phyloP scores from a whole-genome alignment of 2,888 invertebrate genomes.

The Temnothorax ravouxi region DNA sequence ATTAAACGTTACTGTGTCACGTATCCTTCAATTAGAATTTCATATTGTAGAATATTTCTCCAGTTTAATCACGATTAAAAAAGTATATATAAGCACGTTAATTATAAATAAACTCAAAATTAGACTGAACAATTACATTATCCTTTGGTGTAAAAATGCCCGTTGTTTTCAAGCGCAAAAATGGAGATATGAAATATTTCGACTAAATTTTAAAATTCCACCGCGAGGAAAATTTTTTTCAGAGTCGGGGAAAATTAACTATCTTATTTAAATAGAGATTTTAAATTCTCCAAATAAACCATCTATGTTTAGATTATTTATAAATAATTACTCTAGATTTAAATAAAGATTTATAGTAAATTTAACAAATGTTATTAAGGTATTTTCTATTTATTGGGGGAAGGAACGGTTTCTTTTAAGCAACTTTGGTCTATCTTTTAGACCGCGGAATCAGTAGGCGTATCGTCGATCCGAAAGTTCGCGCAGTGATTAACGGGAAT shows the following conservation, averaged over 20 bases:
- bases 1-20: neutral
- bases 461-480: neutral
- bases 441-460: neutral
- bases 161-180: neutral
- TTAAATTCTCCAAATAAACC: neutral
- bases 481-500: slow-evolving; percentile 24
- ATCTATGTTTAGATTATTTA: neutral
- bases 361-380: neutral
- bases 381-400: neutral
- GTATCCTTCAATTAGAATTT: neutral
- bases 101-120: slow-evolving; percentile 10
- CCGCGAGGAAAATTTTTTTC: neutral
- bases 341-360: neutral
- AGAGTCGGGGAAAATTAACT: neutral
- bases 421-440: neutral
- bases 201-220: neutral
- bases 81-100: neutral
- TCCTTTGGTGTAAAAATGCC: neutral
- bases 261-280: neutral
- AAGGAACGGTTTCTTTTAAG: neutral
- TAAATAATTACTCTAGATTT: neutral
- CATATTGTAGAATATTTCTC: neutral
- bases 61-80: neutral
- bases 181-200: neutral
- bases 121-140: neutral